A percentile compares a stretch with the other conserved stretches of the same genome.
phyloP scores from a whole-genome alignment of 2,797 vertebrate genomes.

The Enteromius radiatus region DNA sequence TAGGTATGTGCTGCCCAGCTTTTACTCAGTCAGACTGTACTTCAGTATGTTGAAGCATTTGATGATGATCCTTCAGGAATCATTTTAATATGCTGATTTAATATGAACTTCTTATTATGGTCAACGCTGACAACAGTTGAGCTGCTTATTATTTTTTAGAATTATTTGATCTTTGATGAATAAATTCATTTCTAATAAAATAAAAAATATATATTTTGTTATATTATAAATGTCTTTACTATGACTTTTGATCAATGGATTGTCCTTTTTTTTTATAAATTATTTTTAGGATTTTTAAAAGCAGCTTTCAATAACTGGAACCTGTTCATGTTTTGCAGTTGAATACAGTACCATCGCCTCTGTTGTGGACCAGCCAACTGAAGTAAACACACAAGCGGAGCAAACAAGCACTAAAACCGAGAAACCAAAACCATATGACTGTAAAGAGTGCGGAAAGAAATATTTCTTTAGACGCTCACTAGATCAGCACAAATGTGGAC shows the following conservation, averaged over 20 bases:
- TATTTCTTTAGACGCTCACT: slow-evolving; percentile 39
- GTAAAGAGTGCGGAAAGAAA: slow-evolving; percentile 41
- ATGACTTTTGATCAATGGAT: background rate
- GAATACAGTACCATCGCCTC: background rate
- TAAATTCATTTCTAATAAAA: too few relatives aligned
- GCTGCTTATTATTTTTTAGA: background rate
- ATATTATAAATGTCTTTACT: background rate
- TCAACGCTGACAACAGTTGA: background rate
- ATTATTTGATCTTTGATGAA: background rate
- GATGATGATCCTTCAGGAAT: too few relatives aligned
- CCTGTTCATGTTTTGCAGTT: slow-evolving; percentile 30
- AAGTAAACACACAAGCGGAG: slow-evolving; percentile 1
- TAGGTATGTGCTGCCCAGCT: background rate
- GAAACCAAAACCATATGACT: slow-evolving; percentile 13
- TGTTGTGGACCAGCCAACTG: background rate
- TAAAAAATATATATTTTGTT: too few relatives aligned
- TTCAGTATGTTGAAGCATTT: background rate
- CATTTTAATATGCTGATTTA: too few relatives aligned
- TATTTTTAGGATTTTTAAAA: background rate
- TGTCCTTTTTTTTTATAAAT: background rate
- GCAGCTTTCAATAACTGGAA: background rate
- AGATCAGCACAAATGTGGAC: slow-evolving; percentile 41
- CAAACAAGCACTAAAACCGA: slow-evolving; percentile 8
- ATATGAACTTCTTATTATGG: too few relatives aligned
- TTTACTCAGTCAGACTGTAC: background rate